phyloP scores from a whole-genome alignment of 1,140 invertebrate species.

The Neoseiulus cucumeris region DNA sequence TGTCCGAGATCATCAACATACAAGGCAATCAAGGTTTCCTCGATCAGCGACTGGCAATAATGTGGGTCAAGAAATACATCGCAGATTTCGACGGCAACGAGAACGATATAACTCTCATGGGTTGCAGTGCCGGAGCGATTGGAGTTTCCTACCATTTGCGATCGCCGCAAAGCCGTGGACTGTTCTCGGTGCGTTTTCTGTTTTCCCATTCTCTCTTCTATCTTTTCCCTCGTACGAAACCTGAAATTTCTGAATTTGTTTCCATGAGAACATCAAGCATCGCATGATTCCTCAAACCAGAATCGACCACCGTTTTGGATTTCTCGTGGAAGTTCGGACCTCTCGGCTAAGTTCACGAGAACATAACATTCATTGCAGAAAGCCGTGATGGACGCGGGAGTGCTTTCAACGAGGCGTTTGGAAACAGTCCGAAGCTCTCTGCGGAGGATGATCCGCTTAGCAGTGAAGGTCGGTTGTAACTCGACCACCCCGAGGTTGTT shows the following conservation, averaged over 20 bases:
- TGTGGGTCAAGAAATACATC: constrained; percentile 20
- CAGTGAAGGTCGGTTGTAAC: not conserved
- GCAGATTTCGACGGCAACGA: constrained; percentile 20
- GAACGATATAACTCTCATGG: constrained; percentile 32
- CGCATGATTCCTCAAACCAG: too few species aligned
- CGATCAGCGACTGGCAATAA: constrained; percentile 20
- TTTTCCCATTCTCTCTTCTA: too few species aligned
- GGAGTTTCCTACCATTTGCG: constrained; percentile 24
- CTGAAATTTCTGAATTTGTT: too few species aligned
- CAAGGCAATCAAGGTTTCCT: constrained; percentile 22
- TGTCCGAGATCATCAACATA: constrained; percentile 20
- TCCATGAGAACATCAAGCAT: too few species aligned
- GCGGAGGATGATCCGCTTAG: not conserved
- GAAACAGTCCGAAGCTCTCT: not conserved
- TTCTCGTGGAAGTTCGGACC: too few species aligned
- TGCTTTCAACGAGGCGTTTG: not conserved
- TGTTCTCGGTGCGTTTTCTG: constrained; percentile 13
- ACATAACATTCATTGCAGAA: too few species aligned
- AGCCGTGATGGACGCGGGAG: not conserved
- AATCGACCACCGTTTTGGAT: too few species aligned
- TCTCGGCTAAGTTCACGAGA: too few species aligned
- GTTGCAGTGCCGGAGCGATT: constrained; percentile 28
- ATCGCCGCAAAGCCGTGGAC: constrained; percentile 20
- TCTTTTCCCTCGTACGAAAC: too few species aligned
- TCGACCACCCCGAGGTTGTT: not conserved